Conservation (phyloP, 2,888 invertebrate genomes). For the Ligdia adustata region DNA sequence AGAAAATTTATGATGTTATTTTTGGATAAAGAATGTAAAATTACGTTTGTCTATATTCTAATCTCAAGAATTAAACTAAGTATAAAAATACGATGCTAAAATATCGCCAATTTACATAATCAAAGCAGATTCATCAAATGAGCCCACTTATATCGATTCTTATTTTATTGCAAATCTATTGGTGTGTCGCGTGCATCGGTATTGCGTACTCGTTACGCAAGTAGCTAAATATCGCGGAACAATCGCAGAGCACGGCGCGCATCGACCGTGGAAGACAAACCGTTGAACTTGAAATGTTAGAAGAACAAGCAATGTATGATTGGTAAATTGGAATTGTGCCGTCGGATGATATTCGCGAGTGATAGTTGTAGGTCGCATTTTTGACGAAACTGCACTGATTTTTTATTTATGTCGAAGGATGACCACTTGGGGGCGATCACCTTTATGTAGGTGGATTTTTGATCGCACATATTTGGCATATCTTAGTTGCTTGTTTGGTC, state of each 20-base stretch:
- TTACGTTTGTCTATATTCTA: too few species aligned
- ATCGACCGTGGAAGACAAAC: constrained; percentile 17
- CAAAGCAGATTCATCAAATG: constrained; percentile 13
- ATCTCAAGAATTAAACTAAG: too few species aligned
- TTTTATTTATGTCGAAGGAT: constrained; percentile 30
- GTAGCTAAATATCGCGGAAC: constrained; percentile 1
- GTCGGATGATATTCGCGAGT: constrained; percentile 8
- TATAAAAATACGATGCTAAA: too few species aligned
- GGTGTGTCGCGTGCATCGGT: constrained; percentile 15
- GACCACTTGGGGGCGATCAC: constrained; percentile 19
- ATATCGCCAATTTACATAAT: constrained; percentile 11
- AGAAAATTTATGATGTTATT: too few species aligned
- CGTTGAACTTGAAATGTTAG: constrained; percentile 12
- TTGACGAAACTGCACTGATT: constrained; percentile 22
- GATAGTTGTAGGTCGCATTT: constrained; percentile 10
- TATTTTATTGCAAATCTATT: constrained; percentile 22
- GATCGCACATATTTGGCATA: neutral
- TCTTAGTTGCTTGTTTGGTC: neutral
- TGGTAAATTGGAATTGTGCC: neutral
- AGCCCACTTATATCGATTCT: constrained; percentile 13
- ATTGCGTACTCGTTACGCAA: constrained; percentile 20
- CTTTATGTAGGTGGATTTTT: constrained; percentile 22
- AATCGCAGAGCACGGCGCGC: constrained; percentile 3
- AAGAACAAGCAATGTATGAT: neutral
- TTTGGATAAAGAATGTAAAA: too few species aligned